phyloP scores from a whole-genome alignment of 2,113 vertebrate species.

The Bos javanicus region DNA sequence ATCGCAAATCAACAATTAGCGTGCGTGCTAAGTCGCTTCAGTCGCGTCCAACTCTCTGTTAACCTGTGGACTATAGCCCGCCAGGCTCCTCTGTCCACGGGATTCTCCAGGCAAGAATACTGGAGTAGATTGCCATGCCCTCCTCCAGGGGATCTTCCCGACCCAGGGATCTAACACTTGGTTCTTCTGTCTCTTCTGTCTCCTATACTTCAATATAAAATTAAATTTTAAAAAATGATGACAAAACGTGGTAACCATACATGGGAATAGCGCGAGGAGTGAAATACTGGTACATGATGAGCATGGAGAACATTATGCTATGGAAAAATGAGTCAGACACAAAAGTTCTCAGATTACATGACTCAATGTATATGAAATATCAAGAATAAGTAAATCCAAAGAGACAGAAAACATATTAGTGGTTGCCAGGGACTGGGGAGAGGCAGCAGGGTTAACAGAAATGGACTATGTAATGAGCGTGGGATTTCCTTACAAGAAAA shows the following conservation, averaged over 20 bases:
- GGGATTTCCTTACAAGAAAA: not conserved
- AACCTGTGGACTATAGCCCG: not conserved
- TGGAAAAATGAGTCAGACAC: not conserved
- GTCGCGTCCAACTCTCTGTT: not conserved
- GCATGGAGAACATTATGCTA: not conserved
- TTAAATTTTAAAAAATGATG: not conserved
- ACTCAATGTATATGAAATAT: not conserved
- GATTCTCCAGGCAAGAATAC: not conserved
- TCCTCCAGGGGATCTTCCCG: not conserved
- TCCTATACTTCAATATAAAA: not conserved
- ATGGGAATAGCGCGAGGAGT: not conserved
- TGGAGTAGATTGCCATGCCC: not conserved
- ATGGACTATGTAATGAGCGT: not conserved
- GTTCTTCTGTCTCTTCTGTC: not conserved
- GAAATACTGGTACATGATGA: not conserved
- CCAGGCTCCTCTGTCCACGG: not conserved
- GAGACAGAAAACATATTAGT: not conserved
- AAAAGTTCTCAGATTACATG: not conserved
- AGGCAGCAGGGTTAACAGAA: not conserved
- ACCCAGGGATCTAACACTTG: not conserved
- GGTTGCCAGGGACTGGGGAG: not conserved
- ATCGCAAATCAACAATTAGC: not conserved
- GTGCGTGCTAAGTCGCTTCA: fast-evolving
- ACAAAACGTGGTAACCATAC: not conserved
- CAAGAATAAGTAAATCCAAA: not conserved